Evolutionary conservation across 2,113 vertebrate genomes (phyloP).

Genomic region (Eidolon helvum): DNA sequence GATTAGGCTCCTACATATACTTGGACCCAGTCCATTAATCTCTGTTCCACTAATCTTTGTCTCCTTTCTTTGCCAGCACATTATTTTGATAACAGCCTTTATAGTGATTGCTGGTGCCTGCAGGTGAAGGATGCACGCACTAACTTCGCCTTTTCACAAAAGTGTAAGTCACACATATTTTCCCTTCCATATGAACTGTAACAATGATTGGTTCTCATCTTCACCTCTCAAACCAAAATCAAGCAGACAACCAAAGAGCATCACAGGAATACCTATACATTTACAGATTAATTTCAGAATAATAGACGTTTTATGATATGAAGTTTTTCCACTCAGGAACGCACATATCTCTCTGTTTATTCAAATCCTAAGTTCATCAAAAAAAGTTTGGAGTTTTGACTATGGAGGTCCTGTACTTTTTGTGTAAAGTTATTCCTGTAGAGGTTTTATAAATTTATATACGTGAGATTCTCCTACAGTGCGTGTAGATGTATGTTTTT

Average conservation of each 20-base stretch:
- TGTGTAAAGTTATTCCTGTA: not conserved
- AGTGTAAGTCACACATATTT: not conserved
- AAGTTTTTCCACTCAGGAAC: not conserved
- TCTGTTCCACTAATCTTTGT: not conserved
- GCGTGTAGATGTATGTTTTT: not conserved
- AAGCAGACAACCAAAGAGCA: not conserved
- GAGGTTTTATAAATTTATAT: not conserved
- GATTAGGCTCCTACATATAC: fast-evolving
- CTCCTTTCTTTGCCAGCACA: not conserved
- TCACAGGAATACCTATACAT: not conserved
- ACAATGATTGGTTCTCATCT: not conserved
- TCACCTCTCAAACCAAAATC: not conserved
- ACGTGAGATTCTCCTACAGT: no score
- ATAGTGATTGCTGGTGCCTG: no score
- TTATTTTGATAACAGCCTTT: not conserved
- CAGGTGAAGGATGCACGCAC: fast-evolving
- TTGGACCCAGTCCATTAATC: not conserved
- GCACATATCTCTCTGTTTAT: not conserved
- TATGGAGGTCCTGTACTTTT: not conserved
- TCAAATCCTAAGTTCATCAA: not conserved
- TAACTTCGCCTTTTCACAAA: not conserved
- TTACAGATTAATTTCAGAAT: not conserved
- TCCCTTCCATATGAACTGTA: not conserved
- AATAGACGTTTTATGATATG: not conserved
- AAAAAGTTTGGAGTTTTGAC: not conserved